Evolutionary conservation across 2,888 invertebrate genomes (phyloP).

Genomic region (Hermaeophaga mercurialis): DNA sequence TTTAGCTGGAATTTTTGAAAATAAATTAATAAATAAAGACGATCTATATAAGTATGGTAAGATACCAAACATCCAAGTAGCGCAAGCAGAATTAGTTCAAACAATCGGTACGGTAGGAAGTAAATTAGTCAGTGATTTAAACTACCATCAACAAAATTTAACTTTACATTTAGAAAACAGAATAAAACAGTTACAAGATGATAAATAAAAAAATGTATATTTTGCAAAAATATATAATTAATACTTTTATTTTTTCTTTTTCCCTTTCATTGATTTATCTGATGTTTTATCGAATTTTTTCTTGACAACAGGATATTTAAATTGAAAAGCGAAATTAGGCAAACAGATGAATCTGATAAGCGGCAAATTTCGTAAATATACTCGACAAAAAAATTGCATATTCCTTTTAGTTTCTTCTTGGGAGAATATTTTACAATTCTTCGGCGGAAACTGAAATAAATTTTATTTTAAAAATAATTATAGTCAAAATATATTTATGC

Average conservation of each 20-base stretch:
- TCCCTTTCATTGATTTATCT: constrained; percentile 4
- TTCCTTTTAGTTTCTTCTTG: constrained; percentile 48
- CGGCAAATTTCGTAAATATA: constrained; percentile 54
- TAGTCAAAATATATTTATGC: not conserved
- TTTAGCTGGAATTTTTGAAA: constrained; percentile 76
- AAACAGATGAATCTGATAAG: constrained; percentile 50
- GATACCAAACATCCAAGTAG: constrained; percentile 68
- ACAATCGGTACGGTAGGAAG: constrained; percentile 70
- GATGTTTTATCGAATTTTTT: constrained; percentile 31
- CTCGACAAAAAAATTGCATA: constrained; percentile 50
- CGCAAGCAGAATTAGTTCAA: constrained; percentile 71
- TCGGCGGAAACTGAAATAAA: constrained; percentile 49
- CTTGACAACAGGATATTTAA: constrained; percentile 45
- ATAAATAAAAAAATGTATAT: constrained; percentile 23
- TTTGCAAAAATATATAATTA: too few relatives aligned
- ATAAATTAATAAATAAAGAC: constrained; percentile 69
- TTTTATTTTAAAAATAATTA: constrained; percentile 16
- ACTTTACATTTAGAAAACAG: constrained; percentile 71
- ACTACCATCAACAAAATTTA: constrained; percentile 70
- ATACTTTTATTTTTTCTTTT: constrained; percentile 25
- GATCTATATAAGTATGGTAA: constrained; percentile 71
- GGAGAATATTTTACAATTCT: constrained; percentile 49
- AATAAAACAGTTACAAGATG: constrained; percentile 52
- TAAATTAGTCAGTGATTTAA: constrained; percentile 69
- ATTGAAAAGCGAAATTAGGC: constrained; percentile 52